Base-by-base conservation (phyloP, 1,140 invertebrate genomes). In the Medauroidea extradentata region DNA sequence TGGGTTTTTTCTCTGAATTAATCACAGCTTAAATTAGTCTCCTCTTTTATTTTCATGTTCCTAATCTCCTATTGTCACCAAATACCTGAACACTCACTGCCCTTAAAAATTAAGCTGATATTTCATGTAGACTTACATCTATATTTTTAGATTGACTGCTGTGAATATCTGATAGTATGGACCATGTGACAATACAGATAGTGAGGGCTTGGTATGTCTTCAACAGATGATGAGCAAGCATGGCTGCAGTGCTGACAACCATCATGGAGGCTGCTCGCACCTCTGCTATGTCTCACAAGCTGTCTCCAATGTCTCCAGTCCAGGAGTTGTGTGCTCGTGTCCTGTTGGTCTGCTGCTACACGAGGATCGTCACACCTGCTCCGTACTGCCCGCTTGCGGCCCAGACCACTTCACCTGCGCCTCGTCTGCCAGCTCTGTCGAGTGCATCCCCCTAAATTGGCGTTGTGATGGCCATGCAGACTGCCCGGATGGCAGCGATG, bases 371-470 rank as follows among this genome's bases (percentile, higher is more conserved):
- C 77, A 81, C 53, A 85, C 82, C 3, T 95, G 93, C 64, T 78
- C 83, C 13, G 78, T 82, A 5, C 77, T 84, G 2, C 88, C 89
- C 1, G 84, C 84, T 5, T 96, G 94, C 72, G 83, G 84, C 2
- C 76, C 81, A 0, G 84, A 88, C 67, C 82, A 89, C 65, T 95
- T 94, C 68, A 84, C 85, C 0, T 97, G 94, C 67, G 79, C 78
- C 8, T 70, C 76, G 0, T 73, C 75, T 0, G 71, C 73, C 2
- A 67, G 66, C 60, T 68, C 64, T 68, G 74, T 75, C 23, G 83
- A 88, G 61, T 97, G 94, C 72, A 92, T 97, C 60, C 92, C 93
- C 0, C 73, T 79, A 0, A 78, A 81, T 0, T 96, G 93, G 91
- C 85, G 85, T 48, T 95, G 93, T 72, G 93, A 95, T 72, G 85